These are phyloP conservation scores for Yponomeuta cagnagella DNA, from an alignment of 2,888 invertebrate genomes.

Conservation along the genomic window DNA sequence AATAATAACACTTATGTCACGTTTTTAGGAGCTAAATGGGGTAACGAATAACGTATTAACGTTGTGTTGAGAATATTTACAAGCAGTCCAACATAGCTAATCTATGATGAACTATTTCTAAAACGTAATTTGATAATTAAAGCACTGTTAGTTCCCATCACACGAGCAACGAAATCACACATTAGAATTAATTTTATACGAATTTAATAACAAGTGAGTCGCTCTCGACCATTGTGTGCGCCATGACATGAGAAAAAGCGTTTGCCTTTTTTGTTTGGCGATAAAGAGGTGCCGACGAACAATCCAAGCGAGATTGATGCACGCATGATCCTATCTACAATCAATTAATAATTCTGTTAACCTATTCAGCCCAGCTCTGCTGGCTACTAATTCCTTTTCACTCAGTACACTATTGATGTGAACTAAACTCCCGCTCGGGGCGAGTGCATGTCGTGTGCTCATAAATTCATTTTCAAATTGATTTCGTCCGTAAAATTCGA, in stretches of 20 bases:
- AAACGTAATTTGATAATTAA: constrained; percentile 24
- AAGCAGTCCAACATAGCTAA: background rate
- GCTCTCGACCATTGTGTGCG: constrained; percentile 57
- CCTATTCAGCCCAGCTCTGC: constrained; percentile 54
- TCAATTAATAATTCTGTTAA: constrained; percentile 69
- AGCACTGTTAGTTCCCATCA: constrained; percentile 68
- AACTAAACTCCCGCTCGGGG: background rate
- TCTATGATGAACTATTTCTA: background rate
- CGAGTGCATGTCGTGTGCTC: constrained; percentile 14
- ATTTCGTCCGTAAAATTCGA: constrained; percentile 66
- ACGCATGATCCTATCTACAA: constrained; percentile 52
- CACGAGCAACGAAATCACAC: constrained; percentile 71
- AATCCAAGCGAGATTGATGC: constrained; percentile 65
- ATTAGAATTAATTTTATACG: constrained; percentile 75
- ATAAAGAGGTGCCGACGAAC: constrained; percentile 73
- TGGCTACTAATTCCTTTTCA: constrained; percentile 46
- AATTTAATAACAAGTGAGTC: constrained; percentile 74
- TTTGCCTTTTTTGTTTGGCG: constrained; percentile 54
- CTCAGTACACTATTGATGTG: constrained; percentile 19
- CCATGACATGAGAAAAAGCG: constrained; percentile 63
- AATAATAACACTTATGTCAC: background rate
- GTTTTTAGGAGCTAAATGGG: no score
- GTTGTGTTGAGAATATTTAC: background rate
- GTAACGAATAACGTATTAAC: no score
- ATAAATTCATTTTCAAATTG: constrained; percentile 37